A percentile compares a stretch with the other conserved stretches of the same genome.
These are phyloP conservation scores for Tursiops truncatus DNA, from an alignment of 2,113 vertebrate species.

Conservation along the genomic window DNA sequence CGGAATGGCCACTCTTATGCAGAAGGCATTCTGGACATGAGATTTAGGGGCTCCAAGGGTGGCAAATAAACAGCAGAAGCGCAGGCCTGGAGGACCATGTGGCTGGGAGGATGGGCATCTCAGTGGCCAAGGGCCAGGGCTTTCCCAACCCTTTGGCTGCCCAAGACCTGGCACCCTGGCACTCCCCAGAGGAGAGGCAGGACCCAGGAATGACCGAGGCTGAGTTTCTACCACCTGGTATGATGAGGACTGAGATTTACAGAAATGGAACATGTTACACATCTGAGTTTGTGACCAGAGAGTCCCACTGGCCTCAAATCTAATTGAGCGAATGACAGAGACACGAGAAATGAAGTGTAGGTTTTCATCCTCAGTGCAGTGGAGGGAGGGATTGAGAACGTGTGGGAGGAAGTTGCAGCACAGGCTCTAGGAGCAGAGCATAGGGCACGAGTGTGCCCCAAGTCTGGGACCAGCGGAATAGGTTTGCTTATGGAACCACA, in stretches of 20 bases:
- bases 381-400: background rate
- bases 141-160: background rate
- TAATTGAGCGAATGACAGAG: background rate
- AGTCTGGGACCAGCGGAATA: background rate
- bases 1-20: fast-evolving
- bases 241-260: background rate
- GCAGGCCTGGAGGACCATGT: background rate
- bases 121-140: background rate
- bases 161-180: background rate
- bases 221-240: background rate
- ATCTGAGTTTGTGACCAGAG: background rate
- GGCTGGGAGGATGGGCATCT: background rate
- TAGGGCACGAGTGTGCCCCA: background rate
- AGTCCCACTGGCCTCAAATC: background rate
- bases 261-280: background rate
- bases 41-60: background rate
- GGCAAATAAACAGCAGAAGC: background rate
- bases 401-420: fast-evolving
- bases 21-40: background rate
- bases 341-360: background rate
- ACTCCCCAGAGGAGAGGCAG: background rate
- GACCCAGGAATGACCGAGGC: background rate
- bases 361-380: background rate
- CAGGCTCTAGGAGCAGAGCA: background rate
- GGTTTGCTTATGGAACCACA: background rate